phyloP scores from a whole-genome alignment of 1,140 invertebrate genomes.

The Littorina saxatilis region DNA sequence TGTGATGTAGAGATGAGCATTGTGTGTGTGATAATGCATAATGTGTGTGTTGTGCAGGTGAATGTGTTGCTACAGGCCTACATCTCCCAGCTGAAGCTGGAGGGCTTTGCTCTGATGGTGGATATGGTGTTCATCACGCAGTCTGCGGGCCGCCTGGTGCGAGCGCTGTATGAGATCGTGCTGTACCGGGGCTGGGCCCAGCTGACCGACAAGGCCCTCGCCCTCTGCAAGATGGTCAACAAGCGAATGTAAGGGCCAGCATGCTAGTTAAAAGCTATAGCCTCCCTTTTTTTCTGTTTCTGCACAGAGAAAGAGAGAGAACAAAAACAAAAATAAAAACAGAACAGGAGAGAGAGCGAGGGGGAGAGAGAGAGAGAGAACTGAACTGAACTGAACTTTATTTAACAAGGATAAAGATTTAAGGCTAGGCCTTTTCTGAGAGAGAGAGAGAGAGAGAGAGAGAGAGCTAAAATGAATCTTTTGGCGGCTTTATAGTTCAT shows the following conservation, averaged over 20 bases:
- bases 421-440: too few species aligned
- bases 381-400: too few species aligned
- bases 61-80: slow-evolving; percentile 89
- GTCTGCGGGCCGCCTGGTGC: slow-evolving; percentile 94
- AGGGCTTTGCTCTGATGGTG: slow-evolving; percentile 98
- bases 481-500: too few species aligned
- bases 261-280: too few species aligned
- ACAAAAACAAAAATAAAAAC: too few species aligned
- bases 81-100: slow-evolving; percentile 98
- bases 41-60: not conserved
- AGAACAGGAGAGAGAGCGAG: too few species aligned
- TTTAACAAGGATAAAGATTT: too few species aligned
- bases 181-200: slow-evolving; percentile 96
- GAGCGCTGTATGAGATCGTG: slow-evolving; percentile 98
- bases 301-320: too few species aligned
- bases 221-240: slow-evolving; percentile 99
- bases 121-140: slow-evolving; percentile 99
- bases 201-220: slow-evolving; percentile 95
- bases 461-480: too few species aligned
- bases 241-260: slow-evolving; percentile 89
- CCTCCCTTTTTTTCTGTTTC: too few species aligned
- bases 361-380: too few species aligned
- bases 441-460: too few species aligned
- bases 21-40: not conserved
- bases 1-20: not conserved